Evolutionary conservation across 2,888 invertebrate species (phyloP).

Genomic region (Melanchra persicariae): DNA sequence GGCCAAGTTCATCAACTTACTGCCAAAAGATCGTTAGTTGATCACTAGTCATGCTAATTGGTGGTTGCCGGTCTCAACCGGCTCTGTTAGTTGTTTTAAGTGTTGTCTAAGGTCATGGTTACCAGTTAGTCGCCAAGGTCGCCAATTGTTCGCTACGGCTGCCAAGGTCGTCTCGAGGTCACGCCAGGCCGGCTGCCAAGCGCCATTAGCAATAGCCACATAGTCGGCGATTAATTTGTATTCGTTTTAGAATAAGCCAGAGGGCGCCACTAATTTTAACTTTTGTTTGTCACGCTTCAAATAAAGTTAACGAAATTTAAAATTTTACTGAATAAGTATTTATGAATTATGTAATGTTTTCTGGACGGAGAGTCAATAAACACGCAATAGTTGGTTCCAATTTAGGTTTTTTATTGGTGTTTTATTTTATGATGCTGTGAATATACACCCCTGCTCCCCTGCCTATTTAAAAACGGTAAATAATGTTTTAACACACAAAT

Average conservation of each 20-base stretch:
- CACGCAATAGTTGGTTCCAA: constrained; percentile 91
- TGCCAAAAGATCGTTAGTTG: constrained; percentile 73
- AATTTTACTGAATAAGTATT: constrained; percentile 79
- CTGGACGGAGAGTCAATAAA: constrained; percentile 90
- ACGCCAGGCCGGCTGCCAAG: constrained; percentile 75
- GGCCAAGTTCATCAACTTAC: constrained; percentile 70
- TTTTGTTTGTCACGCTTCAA: constrained; percentile 87
- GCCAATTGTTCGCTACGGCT: constrained; percentile 67
- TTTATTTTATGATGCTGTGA: constrained; percentile 55
- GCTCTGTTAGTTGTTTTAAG: constrained; percentile 66
- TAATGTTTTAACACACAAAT: too few relatives aligned
- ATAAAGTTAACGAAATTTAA: constrained; percentile 84
- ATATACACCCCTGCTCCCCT: too few relatives aligned
- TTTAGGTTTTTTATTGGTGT: constrained; percentile 76
- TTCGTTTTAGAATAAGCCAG: constrained; percentile 90
- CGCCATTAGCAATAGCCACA: constrained; percentile 90
- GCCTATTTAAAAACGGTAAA: too few relatives aligned
- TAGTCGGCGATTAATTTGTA: constrained; percentile 89
- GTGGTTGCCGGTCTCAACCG: constrained; percentile 64
- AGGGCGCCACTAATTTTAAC: constrained; percentile 84
- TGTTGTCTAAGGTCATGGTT: constrained; percentile 66
- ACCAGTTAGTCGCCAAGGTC: constrained; percentile 66
- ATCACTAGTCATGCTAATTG: constrained; percentile 70
- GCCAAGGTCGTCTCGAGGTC: constrained; percentile 70
- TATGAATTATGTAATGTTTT: constrained; percentile 87